phyloP scores from a whole-genome alignment of 2,113 vertebrate genomes.

The Hipposideros armiger region DNA sequence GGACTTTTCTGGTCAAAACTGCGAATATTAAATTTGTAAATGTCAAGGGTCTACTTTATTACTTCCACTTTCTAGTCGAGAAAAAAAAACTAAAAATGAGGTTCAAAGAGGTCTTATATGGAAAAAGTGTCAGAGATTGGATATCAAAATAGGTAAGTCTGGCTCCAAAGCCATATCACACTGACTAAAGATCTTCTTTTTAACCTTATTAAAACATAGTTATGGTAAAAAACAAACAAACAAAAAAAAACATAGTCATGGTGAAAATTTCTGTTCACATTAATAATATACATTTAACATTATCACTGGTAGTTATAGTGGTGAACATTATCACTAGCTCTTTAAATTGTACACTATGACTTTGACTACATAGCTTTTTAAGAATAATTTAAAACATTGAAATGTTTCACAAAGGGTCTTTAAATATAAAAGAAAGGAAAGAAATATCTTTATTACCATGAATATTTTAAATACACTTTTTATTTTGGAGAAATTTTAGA shows the following conservation, averaged over 20 bases:
- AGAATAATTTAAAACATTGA: conserved; percentile 29
- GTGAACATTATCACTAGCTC: background rate
- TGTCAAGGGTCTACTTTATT: background rate
- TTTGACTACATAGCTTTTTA: background rate
- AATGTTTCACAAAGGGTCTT: background rate
- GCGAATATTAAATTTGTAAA: conserved; percentile 32
- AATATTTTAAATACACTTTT: background rate
- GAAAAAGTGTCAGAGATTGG: background rate
- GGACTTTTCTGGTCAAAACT: conserved; percentile 17
- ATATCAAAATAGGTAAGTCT: background rate
- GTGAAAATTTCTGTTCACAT: background rate
- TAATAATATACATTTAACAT: conserved; percentile 21
- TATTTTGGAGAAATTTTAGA: conserved; percentile 21
- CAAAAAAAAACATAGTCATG: background rate
- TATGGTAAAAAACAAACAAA: background rate
- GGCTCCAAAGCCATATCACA: background rate
- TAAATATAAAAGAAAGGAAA: background rate
- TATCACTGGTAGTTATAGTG: background rate
- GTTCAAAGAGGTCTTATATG: background rate
- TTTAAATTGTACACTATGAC: conserved; percentile 1
- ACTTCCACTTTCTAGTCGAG: background rate
- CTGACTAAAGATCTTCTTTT: background rate
- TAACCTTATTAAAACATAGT: conserved; percentile 2
- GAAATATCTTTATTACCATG: background rate
- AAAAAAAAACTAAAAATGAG: background rate